Evolutionary conservation across 2,888 invertebrate species (phyloP), one percentile per base, ranked within the genome.

Genomic region (Drosophila borborema): DNA sequence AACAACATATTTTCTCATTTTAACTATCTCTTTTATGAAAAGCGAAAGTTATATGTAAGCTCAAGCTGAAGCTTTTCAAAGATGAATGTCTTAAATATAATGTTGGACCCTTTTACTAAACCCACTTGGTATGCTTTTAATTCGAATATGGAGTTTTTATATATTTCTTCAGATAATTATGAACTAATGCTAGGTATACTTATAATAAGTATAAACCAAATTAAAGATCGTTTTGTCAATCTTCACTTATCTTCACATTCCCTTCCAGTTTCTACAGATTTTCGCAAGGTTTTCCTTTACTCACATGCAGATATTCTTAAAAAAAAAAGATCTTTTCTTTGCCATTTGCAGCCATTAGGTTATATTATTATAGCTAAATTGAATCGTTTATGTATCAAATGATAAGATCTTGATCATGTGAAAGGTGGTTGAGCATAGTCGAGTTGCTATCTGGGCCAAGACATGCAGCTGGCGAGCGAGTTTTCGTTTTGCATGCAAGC

Each of bases 401-500:
- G 31, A n/a, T 56, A 48, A 18, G 20, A 56, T 51, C 31, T 34
- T 20, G 49, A 31, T 20, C 14, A 20, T 31, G 23, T 10, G 40
- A 55, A 41, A 55, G 41, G 38, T 55, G 41, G 40, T 55, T 28
- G 23, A 41, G 40, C 55, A 28, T 20, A 40, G 18, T 18, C 41
- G 23, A 56, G 56, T 43, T 53, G 64, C n/a, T 64, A 58, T 69
- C 55, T 72, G 54, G 49, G 64, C 60, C 43, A 58, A 48, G 18
- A 31, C 45, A 18, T 56, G 54, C 69, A 77, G 77, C 69, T 73
- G 78, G 53, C 48, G 45, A 76, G 60, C 67, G 60, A 45, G 70
- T 46, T 70, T 54, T 63, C 48, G 62, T 20, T 59, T n/a, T 18
- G 41, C 41, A 36, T 60, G 31, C 34, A 64, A 69, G 43, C 61